phyloP scores from a whole-genome alignment of 2,888 invertebrate species.

The Heteropelma amictum region DNA sequence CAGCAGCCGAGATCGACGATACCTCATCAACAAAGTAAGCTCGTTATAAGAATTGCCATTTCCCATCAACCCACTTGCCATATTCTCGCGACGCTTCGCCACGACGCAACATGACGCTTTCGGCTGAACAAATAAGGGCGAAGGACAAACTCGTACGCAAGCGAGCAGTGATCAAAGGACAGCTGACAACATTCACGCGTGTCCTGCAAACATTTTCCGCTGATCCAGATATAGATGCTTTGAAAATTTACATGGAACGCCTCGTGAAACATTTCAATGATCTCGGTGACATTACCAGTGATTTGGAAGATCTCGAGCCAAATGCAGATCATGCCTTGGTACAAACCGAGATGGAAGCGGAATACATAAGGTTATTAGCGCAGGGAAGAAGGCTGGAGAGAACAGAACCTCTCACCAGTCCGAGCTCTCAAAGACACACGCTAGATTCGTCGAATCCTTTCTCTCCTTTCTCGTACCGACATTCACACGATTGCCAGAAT shows the following conservation, averaged over 20 bases:
- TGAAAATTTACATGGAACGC: neutral
- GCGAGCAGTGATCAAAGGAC: neutral
- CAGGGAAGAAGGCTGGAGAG: too few species aligned
- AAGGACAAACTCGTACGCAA: neutral
- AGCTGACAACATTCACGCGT: neutral
- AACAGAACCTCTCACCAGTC: neutral
- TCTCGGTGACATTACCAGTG: neutral
- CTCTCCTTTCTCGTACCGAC: too few species aligned
- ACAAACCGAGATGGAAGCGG: neutral
- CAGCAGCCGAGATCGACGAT: neutral
- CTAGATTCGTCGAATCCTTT: too few species aligned
- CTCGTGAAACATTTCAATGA: neutral
- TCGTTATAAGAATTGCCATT: neutral
- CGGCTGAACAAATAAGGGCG: neutral
- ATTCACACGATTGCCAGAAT: neutral
- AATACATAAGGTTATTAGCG: neutral
- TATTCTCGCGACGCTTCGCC: neutral
- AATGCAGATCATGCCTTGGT: neutral
- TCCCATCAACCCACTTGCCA: neutral
- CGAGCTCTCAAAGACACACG: too few species aligned
- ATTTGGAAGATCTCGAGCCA: neutral
- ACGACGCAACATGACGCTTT: neutral
- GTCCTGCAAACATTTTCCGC: neutral
- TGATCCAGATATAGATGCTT: neutral
- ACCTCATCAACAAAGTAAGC: neutral